Evolutionary conservation across 2,888 invertebrate species (phyloP).

Genomic region (Agapostemon virescens): DNA sequence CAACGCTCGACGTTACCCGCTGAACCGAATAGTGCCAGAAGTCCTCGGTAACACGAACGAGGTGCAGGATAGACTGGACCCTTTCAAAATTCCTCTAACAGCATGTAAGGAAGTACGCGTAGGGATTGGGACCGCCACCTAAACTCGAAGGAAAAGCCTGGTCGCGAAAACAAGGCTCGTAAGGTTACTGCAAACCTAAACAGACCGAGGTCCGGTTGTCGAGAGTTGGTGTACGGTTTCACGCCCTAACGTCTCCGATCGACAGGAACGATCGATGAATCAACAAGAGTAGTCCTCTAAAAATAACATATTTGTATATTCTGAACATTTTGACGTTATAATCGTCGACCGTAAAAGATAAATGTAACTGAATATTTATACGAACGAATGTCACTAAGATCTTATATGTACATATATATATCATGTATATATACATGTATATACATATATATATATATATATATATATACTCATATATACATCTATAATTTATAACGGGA

Average conservation of each 20-base stretch:
- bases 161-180: background rate
- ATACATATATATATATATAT: background rate
- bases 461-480: background rate
- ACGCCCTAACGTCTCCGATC: background rate
- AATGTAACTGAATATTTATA: constrained; percentile 13
- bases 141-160: background rate
- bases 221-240: constrained; percentile 1
- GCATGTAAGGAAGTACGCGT: constrained; percentile 1
- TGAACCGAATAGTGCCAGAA: constrained; percentile 67
- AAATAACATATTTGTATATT: constrained; percentile 2
- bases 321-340: background rate
- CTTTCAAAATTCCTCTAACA: constrained; percentile 11
- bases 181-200: background rate
- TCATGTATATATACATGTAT: background rate
- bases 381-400: too few relatives aligned
- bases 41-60: constrained; percentile 67
- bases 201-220: background rate
- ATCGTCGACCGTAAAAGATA: background rate
- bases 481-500: background rate
- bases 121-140: constrained; percentile 32
- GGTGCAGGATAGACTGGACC: constrained; percentile 13
- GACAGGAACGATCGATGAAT: background rate
- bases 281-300: background rate
- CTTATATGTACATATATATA: background rate
- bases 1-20: constrained; percentile 70